These are phyloP conservation scores for Holothuria leucospilota DNA, from an alignment of 53 echinoderm and acorn worm genomes.

Conservation along the genomic window DNA sequence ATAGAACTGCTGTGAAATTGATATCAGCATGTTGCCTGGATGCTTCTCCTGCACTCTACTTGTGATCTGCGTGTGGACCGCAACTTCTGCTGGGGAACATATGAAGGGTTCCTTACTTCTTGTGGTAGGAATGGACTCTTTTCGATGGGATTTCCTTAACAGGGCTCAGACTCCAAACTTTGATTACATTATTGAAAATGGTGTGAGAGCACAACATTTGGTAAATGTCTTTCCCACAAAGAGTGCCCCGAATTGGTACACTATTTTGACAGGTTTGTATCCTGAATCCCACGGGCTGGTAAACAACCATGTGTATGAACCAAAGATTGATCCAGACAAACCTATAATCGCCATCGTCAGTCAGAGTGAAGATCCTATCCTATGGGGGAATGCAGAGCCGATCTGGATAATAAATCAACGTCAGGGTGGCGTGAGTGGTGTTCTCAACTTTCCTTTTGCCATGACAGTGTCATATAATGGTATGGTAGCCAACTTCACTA, in stretches of 20 bases:
- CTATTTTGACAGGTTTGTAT: slow-evolving; percentile 83
- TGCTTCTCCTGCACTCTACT: too few species aligned
- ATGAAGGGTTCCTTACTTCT: slow-evolving; percentile 58
- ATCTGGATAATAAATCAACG: slow-evolving; percentile 89
- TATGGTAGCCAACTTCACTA: slow-evolving; percentile 54
- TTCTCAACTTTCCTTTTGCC: slow-evolving; percentile 65
- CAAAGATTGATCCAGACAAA: slow-evolving; percentile 52
- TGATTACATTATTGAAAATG: slow-evolving; percentile 60
- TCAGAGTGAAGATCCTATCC: slow-evolving; percentile 29
- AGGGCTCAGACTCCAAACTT: slow-evolving; percentile 82
- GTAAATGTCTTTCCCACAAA: slow-evolving; percentile 81
- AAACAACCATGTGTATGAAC: slow-evolving; percentile 86
- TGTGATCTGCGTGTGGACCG: too few species aligned
- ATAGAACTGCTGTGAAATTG: too few species aligned
- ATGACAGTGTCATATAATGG: slow-evolving; percentile 70
- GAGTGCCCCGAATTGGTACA: slow-evolving; percentile 90
- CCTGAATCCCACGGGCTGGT: slow-evolving; percentile 91
- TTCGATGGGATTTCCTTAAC: slow-evolving; percentile 85
- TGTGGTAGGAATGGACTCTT: slow-evolving; percentile 88
- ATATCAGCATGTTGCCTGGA: too few species aligned
- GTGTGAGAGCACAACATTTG: slow-evolving; percentile 74
- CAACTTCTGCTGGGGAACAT: not conserved
- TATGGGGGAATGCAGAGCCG: slow-evolving; percentile 84
- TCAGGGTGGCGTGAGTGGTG: slow-evolving; percentile 78
- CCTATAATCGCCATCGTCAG: slow-evolving; percentile 16